Base-by-base conservation (phyloP, 1,140 invertebrate genomes). In the Cydia amplana region DNA sequence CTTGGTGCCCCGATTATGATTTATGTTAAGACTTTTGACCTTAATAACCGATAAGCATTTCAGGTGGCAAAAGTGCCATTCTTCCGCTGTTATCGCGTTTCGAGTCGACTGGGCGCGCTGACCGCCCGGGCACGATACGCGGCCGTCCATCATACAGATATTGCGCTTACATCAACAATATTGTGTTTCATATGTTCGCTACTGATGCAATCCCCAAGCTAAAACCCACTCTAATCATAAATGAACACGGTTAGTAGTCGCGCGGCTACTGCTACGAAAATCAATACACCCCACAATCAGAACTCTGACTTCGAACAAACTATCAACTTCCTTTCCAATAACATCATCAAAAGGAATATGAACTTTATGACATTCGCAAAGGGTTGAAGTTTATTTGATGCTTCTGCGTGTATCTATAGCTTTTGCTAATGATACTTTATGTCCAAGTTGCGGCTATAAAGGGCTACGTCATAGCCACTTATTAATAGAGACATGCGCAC, bases 61-160 rank as follows among this genome's bases (percentile, higher is more conserved):
- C 77, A 81, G 77, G 81, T 82, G 78, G 65, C 65, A 70, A 70
- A 65, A 81, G 73, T 76, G 74, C 67, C 75, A 75, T 76, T 79
- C 75, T 75, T 43, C 63, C 74, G 16, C 18, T 72, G 81, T 92
- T 92, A 92, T 92, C 90, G 74, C 28, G 84, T 91, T 92, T 92
- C 89, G 77, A 85, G 82, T 89, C 87, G 84, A 89, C 86, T 92
- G 91, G 55, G 55, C 86, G 78, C 87, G 81, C 88, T 89, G 89
- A 88, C 88, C 89, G 83, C 73, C 81, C 25, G 55, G 78, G 82
- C 78, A 75, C 74, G 65, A 64, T 18, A 55, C 77, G 65, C 79
- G 84, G 83, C 90, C 89, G 89, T 92, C 88, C 87, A 92, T 92
- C 90, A 92, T 92, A 90, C 89, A 85, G 82, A 84, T 87, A 89